A percentile compares a stretch with the other conserved stretches of the same genome.
phyloP scores from a whole-genome alignment of 2,797 vertebrate genomes.

The Garrulus glandarius region DNA sequence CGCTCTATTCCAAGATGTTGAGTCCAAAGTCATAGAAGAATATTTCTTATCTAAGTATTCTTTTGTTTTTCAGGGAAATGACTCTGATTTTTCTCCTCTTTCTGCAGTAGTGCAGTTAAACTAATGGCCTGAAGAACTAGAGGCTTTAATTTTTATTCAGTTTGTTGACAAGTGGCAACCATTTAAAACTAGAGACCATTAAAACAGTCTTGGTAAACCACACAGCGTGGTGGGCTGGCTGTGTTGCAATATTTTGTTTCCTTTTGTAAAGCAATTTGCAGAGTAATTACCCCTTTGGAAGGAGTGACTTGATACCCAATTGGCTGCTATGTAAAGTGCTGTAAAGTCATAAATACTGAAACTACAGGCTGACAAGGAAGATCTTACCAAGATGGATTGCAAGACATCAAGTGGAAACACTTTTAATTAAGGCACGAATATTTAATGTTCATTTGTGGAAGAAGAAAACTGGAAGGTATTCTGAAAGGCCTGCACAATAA shows the following conservation, averaged over 20 bases:
- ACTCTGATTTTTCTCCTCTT: background rate
- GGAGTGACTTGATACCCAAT: background rate
- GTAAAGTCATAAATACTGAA: constrained; percentile 42
- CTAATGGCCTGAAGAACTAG: background rate
- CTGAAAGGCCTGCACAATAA: background rate
- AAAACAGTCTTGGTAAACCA: background rate
- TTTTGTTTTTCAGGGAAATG: background rate
- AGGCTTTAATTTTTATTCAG: background rate
- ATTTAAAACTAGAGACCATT: background rate
- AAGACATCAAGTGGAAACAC: constrained; percentile 45
- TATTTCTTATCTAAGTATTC: background rate
- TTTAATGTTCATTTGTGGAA: background rate
- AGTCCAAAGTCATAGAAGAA: background rate
- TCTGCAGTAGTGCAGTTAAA: background rate
- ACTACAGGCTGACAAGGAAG: background rate
- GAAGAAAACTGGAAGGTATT: background rate
- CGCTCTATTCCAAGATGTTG: background rate
- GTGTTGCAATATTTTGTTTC: background rate
- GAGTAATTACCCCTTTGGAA: background rate
- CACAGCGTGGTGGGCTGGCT: background rate
- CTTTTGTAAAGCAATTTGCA: background rate
- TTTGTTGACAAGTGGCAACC: background rate
- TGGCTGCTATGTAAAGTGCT: background rate
- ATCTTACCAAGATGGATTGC: background rate
- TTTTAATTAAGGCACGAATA: constrained; percentile 24